phyloP scores from a whole-genome alignment of 2,797 vertebrate genomes.

The Coluber constrictor region DNA sequence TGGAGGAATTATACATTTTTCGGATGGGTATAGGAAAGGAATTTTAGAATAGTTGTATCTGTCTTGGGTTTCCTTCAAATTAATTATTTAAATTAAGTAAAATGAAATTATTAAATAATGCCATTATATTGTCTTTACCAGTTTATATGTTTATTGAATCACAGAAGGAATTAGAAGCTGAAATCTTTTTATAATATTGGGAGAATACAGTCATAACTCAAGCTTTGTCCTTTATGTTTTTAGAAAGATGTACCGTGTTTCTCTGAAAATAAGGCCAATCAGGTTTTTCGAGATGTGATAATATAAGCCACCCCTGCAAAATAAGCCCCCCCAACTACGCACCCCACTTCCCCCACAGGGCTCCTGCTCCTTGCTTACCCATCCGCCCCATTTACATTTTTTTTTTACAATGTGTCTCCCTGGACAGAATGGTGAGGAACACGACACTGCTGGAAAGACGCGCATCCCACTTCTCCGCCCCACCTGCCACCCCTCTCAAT shows the following conservation, averaged over 20 bases:
- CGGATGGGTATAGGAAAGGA: neutral
- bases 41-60: neutral
- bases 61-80: neutral
- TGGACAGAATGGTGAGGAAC: too few species aligned
- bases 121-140: neutral
- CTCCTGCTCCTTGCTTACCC: too few species aligned
- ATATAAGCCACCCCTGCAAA: too few species aligned
- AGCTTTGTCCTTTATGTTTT: neutral
- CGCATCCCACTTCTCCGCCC: too few species aligned
- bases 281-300: too few species aligned
- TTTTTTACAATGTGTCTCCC: too few species aligned
- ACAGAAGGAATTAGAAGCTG: neutral
- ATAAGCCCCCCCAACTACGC: too few species aligned
- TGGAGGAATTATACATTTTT: neutral
- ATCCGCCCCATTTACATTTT: too few species aligned
- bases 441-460: too few species aligned
- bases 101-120: neutral
- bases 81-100: neutral
- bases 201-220: neutral
- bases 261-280: too few species aligned
- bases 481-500: too few species aligned
- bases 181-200: neutral
- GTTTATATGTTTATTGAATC: neutral
- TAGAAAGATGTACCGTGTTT: neutral
- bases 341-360: too few species aligned